These are phyloP conservation scores for Apamea sordens DNA, from an alignment of 2,888 invertebrate species.

Conservation along the genomic window DNA sequence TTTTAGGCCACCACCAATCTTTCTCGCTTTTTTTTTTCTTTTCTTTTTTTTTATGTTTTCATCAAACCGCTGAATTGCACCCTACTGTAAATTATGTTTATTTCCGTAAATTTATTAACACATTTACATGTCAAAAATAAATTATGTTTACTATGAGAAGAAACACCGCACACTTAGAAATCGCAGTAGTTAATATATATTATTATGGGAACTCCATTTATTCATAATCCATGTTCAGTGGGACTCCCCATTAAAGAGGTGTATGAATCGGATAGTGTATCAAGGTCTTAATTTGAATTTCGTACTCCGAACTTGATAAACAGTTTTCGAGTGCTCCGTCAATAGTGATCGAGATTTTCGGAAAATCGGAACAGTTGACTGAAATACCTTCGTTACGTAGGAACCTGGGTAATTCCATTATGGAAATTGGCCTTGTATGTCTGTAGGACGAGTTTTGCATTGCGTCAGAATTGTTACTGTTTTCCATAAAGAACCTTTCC, in stretches of 20 bases:
- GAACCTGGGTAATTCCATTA: slow-evolving; percentile 19
- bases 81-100: not conserved
- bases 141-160: not conserved
- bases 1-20: not conserved
- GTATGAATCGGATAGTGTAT: slow-evolving; percentile 74
- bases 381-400: slow-evolving; percentile 53
- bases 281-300: slow-evolving; percentile 78
- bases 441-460: slow-evolving; percentile 1
- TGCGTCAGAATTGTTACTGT: not conserved
- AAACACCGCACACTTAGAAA: not conserved
- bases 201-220: slow-evolving; percentile 32
- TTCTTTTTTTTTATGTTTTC: too few species aligned
- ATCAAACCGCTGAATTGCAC: not conserved
- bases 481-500: not conserved
- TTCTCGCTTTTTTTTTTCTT: too few species aligned
- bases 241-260: slow-evolving; percentile 59
- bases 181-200: not conserved
- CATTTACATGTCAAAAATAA: not conserved
- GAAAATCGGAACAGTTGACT: slow-evolving; percentile 16
- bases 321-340: slow-evolving; percentile 71
- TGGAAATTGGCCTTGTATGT: slow-evolving; percentile 29
- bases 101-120: not conserved
- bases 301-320: slow-evolving; percentile 69
- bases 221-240: slow-evolving; percentile 36
- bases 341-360: slow-evolving; percentile 60